These are phyloP conservation scores for Poeciliopsis retropinna DNA, from an alignment of 2,113 vertebrate species.

Conservation along the genomic window DNA sequence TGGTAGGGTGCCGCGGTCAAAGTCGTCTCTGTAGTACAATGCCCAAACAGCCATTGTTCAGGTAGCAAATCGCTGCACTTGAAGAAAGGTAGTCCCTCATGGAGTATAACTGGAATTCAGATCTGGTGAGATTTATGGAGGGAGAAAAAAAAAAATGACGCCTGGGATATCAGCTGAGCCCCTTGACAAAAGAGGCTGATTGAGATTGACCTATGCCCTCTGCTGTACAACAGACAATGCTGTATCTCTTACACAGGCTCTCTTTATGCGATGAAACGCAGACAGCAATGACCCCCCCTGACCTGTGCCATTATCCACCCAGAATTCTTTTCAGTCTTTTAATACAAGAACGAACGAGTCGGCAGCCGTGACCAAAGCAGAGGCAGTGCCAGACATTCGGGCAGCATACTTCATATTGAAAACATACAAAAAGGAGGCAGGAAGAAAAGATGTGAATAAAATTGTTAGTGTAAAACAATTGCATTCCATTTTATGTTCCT, in stretches of 20 bases:
- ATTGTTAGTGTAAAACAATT: conserved; percentile 17
- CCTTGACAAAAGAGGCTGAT: conserved; percentile 57
- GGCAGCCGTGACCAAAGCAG: conserved; percentile 45
- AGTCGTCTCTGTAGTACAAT: conserved; percentile 53
- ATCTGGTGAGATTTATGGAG: conserved; percentile 7
- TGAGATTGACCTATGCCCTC: conserved; percentile 57
- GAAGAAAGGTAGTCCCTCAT: conserved; percentile 36
- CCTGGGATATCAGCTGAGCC: conserved; percentile 48
- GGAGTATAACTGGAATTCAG: conserved; percentile 53
- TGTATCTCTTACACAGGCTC: conserved; percentile 54
- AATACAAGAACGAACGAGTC: conserved; percentile 27
- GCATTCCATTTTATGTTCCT: conserved; percentile 11
- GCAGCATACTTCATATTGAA: neutral
- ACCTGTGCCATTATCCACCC: conserved; percentile 31
- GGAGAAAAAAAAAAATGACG: conserved; percentile 22
- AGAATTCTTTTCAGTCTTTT: conserved; percentile 55
- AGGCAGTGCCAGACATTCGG: conserved; percentile 24
- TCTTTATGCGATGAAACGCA: conserved; percentile 43
- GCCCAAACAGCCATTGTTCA: conserved; percentile 57
- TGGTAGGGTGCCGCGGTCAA: conserved; percentile 61
- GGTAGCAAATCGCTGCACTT: conserved; percentile 38
- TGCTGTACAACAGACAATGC: conserved; percentile 47
- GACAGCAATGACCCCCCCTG: conserved; percentile 58
- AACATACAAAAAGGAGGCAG: conserved; percentile 19
- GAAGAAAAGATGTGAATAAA: conserved; percentile 31